Base-by-base conservation (phyloP, 2,113 vertebrate species). In the Arothron firmamentum region DNA sequence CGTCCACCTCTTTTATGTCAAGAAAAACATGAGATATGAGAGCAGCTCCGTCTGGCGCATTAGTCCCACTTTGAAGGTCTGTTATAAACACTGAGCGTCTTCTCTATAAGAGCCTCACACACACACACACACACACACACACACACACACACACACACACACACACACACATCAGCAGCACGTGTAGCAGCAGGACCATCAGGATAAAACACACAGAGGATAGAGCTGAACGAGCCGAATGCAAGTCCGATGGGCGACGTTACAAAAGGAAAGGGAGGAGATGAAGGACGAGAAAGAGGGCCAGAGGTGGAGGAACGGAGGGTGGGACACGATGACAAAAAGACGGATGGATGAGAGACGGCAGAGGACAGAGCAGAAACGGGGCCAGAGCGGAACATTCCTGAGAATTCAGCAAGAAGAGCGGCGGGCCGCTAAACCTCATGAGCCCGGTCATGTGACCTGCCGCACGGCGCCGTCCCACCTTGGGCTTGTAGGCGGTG, bases 401-500 rank as follows among this genome's bases (percentile, higher is more conserved):
- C 76, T 73, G 65, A 55, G n/a, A n/a, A n/a, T n/a, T 28, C 28
- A 28, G 28, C 3, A 28, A 28, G 6, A 28, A 28, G 6, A 6
- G 28, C 28, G 6, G 6, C 28, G 6, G 28, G 28, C 3, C 28
- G 28, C 3, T 28, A 28, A 28, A 28, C 6, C 31, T 7, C 31
- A 34, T 34, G 31, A 34, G 6, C 25, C 25, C 5, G 25, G 25
- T 25, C 25, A 25, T 25, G 25, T 45, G 19, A 6, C 50, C 12
- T n/a, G 4, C 16, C 34, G 14, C 48, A 34, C 12, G 17, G 28
- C 14, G 38, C 34, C 16, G 46, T 47, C 57, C 52, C 85, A 97
- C 96, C 95, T 98, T 99, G 28, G 95, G 95, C 73, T 99, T 98
- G 64, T 97, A 98, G 0, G 94, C 90, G 0, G 90, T 96, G 0